Evolutionary conservation across 2,888 invertebrate genomes (phyloP).

Genomic region (Diogma glabrata): DNA sequence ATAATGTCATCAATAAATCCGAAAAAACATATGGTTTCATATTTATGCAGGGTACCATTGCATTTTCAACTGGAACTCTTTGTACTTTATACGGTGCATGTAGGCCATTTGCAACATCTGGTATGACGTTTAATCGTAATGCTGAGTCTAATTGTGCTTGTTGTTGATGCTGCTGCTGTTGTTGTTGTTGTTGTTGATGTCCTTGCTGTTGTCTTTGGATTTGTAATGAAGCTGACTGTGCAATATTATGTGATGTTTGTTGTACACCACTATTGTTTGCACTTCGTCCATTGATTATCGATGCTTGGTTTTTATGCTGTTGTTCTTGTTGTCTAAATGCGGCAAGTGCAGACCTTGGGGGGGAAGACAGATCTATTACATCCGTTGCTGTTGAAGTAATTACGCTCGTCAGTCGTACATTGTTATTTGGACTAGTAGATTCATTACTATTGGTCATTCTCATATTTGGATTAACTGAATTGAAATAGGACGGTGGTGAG

Average conservation of each 20-base stretch:
- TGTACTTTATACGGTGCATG: conserved; percentile 69
- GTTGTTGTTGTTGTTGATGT: conserved; percentile 22
- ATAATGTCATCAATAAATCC: conserved; percentile 70
- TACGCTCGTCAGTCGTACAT: conserved; percentile 15
- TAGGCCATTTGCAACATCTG: conserved; percentile 54
- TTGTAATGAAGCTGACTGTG: conserved; percentile 6
- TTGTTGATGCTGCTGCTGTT: conserved; percentile 16
- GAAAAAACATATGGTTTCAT: conserved; percentile 73
- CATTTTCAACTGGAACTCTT: conserved; percentile 67
- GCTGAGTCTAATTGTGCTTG: conserved; percentile 11
- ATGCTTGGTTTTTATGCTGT: neutral
- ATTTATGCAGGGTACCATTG: conserved; percentile 76
- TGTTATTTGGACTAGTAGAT: conserved; percentile 5
- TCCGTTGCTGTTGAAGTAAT: conserved; percentile 30
- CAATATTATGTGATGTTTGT: conserved; percentile 14
- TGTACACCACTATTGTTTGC: conserved; percentile 15
- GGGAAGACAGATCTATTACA: conserved; percentile 42
- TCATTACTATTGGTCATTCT: conserved; percentile 3
- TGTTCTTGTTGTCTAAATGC: conserved; percentile 25
- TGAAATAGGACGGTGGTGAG: neutral
- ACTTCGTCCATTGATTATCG: conserved; percentile 15
- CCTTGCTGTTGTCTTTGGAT: conserved; percentile 17
- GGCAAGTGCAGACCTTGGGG: conserved; percentile 36
- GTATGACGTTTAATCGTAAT: conserved; percentile 51
- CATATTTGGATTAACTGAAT: neutral